Base-by-base conservation (phyloP, 2,888 invertebrate genomes). In the Harpagoxenus sublaevis region DNA sequence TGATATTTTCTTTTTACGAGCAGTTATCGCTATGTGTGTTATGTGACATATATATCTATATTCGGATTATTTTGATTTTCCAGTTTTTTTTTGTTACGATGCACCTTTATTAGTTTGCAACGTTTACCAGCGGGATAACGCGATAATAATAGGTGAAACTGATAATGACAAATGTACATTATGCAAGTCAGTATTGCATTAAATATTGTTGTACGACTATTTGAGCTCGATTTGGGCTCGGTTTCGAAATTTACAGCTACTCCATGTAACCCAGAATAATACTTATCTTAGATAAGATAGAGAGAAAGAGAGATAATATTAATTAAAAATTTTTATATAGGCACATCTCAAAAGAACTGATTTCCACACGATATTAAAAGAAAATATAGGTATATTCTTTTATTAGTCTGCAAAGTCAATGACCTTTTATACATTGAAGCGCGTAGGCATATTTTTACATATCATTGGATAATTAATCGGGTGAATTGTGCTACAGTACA, bases 121-220 rank as follows among this genome's bases (percentile, higher is more conserved):
- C 18, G 39, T 62, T 53, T 77, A 39, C 12, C 31, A 63, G n/a
- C n/a, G 4, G 12, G 62, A 48, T 57, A 45, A 78, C 28, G n/a
- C 39, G 51, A 28, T 60, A 60, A 55, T 60, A 23, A 68, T 45
- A 39, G 1, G 3, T 70, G 42, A 62, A 65, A 39, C 12, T 71
- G 79, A 71, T 71, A 60, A 81, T 81, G 79, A 81, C 79, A 79
- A 70, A 79, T 87, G 63, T 78, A 82, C 81, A 90, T 89, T 88
- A 90, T 90, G 89, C 89, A 87, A 90, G 84, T 88, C 82, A 81
- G 78, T 89, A 87, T 88, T 90, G 86, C 88, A 87, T 79, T 39
- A 84, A 84, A 62, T 77, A 60, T 84, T 78, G 73, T 86, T 89
- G 10, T 66, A 79, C 48, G 68, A 79, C 18, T 82, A 48, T 63